Percentiles rank a stretch among this genome's conserved stretches.
These are phyloP conservation scores for Dendroctonus valens DNA, from an alignment of 1,140 invertebrate species.

Conservation along the genomic window DNA sequence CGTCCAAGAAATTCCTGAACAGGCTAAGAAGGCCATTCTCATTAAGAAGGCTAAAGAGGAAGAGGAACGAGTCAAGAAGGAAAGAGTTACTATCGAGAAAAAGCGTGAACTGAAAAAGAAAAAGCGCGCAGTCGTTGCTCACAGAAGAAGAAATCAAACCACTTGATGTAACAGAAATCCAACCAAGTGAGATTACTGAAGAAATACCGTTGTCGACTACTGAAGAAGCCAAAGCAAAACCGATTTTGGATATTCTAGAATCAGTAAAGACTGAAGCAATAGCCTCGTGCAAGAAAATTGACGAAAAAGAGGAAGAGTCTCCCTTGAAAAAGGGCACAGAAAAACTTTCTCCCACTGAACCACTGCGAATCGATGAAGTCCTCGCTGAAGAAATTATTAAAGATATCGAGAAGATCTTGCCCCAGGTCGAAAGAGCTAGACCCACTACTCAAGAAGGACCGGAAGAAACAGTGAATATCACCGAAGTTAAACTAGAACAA, in stretches of 20 bases:
- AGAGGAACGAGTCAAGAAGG: conserved; percentile 57
- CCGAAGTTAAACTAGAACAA: conserved; percentile 54
- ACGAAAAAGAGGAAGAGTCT: conserved; percentile 54
- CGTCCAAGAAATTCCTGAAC: conserved; percentile 55
- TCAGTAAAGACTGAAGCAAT: conserved; percentile 60
- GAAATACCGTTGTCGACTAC: conserved; percentile 46
- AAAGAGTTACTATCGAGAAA: conserved; percentile 56
- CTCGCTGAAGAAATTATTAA: conserved; percentile 57
- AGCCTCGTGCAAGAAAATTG: conserved; percentile 62
- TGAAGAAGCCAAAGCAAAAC: conserved; percentile 54
- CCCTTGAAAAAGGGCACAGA: conserved; percentile 54
- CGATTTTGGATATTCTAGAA: conserved; percentile 58
- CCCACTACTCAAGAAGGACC: conserved; percentile 46
- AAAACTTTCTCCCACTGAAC: conserved; percentile 57
- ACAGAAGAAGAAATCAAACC: conserved; percentile 55
- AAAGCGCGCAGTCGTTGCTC: conserved; percentile 43
- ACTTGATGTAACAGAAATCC: conserved; percentile 54
- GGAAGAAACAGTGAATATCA: conserved; percentile 52
- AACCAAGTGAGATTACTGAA: conserved; percentile 53
- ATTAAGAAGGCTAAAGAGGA: conserved; percentile 56
- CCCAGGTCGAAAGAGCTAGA: conserved; percentile 47
- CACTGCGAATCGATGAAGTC: conserved; percentile 59
- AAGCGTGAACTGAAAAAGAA: conserved; percentile 50
- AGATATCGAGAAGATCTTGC: conserved; percentile 52
- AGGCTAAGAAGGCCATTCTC: conserved; percentile 46